Base-by-base conservation (phyloP, 2,888 invertebrate species). In the Ophioninae sp. region DNA sequence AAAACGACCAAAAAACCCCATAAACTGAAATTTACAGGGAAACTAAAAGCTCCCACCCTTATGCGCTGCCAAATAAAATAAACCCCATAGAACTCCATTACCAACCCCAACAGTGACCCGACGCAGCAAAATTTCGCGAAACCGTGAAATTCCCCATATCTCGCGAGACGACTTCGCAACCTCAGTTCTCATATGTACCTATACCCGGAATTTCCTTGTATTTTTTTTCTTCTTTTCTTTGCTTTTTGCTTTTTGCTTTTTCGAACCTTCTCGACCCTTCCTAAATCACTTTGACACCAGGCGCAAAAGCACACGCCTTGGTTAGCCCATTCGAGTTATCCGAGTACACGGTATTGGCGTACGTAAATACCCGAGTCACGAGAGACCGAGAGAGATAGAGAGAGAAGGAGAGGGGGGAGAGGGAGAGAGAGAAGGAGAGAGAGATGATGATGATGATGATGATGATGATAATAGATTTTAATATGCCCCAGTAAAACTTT, bases 251-350 rank as follows among this genome's bases (percentile, higher is more conserved):
- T 63, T 44, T 63, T 44, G 56, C 10, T 68, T 58, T 39, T 73
- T 23, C 44, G n/a, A 44, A 39, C 44, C 51, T 51, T 56, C 68
- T 71, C 69, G 58, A 82, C 56, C 41, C 20, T 20, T 41, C 37
- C 69, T 78, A 82, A 78, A 82, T 82, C 82, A 82, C 61, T 68
- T 69, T 80, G 73, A 64, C 73, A 73, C 78, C 44, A 20, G 20
- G 22, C n/a, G 17, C 23, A 59, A 22, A n/a, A 39, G 64, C 13
- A 61, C 8, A 56, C 58, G 30, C 41, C 37, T 71, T 20, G 56
- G 37, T 39, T 20, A 61, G 20, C 30, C 17, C 22, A 8, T 61
- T 44, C n/a, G 41, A 44, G 73, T 63, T 63, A 44, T 22, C 17
- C 41, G 20, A 59, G 20, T 22, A 22, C 20, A 71, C 37, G 30